These are phyloP conservation scores for Polydrusus pterygomalis DNA, from an alignment of 2,888 invertebrate species.

Conservation along the genomic window DNA sequence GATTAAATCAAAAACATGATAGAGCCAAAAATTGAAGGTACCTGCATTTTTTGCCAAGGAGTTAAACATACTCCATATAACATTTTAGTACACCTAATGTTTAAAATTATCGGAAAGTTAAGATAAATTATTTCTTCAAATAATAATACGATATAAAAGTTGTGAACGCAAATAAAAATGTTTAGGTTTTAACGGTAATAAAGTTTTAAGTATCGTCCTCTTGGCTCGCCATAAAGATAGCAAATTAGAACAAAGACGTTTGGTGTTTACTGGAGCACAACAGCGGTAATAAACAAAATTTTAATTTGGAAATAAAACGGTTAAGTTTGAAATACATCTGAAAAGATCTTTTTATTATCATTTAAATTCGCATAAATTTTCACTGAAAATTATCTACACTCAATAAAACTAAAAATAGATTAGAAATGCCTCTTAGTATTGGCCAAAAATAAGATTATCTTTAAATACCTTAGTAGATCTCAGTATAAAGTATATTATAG, in stretches of 20 bases:
- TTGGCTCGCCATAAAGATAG: slow-evolving; percentile 1
- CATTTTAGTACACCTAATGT: neutral
- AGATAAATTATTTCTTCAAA: slow-evolving; percentile 1
- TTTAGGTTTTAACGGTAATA: slow-evolving; percentile 12
- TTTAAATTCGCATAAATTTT: too few relatives aligned
- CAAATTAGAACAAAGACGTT: slow-evolving; percentile 12
- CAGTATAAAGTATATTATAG: too few relatives aligned
- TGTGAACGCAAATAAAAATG: slow-evolving; percentile 7
- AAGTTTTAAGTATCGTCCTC: slow-evolving; percentile 12
- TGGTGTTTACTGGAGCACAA: slow-evolving; percentile 1
- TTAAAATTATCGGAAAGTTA: neutral
- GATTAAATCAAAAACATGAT: too few relatives aligned
- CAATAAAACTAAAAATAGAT: too few relatives aligned
- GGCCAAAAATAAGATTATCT: too few relatives aligned
- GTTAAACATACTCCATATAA: too few relatives aligned
- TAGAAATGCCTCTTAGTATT: too few relatives aligned
- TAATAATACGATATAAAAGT: slow-evolving; percentile 5
- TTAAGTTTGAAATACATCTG: neutral
- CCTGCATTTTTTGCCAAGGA: too few relatives aligned
- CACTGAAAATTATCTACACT: too few relatives aligned
- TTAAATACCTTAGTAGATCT: too few relatives aligned
- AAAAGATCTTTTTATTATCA: too few relatives aligned
- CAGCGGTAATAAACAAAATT: slow-evolving; percentile 5
- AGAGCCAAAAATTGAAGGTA: too few relatives aligned
- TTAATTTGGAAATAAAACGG: slow-evolving; percentile 4